Conservation (phyloP, 2,888 invertebrate genomes). For the Drosophila nigricruria region DNA sequence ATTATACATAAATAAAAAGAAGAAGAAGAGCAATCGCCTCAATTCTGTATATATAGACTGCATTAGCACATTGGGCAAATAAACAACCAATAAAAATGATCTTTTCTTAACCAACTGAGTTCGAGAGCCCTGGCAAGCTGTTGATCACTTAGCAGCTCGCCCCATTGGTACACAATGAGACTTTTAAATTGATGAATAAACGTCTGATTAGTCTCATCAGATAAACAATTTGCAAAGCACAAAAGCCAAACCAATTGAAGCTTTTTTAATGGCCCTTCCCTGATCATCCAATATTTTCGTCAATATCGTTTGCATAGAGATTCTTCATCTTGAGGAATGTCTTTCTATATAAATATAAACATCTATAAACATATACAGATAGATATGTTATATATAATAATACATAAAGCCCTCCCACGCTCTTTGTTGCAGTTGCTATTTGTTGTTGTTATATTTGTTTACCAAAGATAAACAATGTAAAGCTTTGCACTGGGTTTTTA, state of each 20-base stretch:
- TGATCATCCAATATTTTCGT: background rate
- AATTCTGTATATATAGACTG: conserved; percentile 28
- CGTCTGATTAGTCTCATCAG: conserved; percentile 56
- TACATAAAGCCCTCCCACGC: background rate
- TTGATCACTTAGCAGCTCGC: conserved; percentile 71
- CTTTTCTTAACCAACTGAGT: conserved; percentile 30
- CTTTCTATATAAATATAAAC: no score
- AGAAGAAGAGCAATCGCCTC: conserved; percentile 23
- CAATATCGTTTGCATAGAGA: background rate
- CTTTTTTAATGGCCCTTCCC: conserved; percentile 2
- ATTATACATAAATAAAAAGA: conserved; percentile 7
- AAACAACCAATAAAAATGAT: conserved; percentile 48
- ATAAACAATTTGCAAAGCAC: conserved; percentile 29
- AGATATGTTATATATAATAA: background rate
- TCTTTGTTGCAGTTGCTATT: conserved; percentile 17
- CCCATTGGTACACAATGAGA: conserved; percentile 66
- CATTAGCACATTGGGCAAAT: conserved; percentile 61
- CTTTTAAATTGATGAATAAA: conserved; percentile 73
- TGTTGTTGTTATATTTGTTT: conserved; percentile 43
- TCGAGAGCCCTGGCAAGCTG: conserved; percentile 34
- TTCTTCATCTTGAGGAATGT: background rate
- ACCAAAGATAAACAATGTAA: conserved; percentile 69
- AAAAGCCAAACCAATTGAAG: conserved; percentile 26
- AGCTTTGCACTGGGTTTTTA: conserved; percentile 46
- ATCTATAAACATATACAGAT: background rate